A percentile compares a stretch with the other conserved stretches of the same genome.
These are phyloP conservation scores for Takifugu rubripes DNA, from an alignment of 2,797 vertebrate genomes.

Conservation along the genomic window DNA sequence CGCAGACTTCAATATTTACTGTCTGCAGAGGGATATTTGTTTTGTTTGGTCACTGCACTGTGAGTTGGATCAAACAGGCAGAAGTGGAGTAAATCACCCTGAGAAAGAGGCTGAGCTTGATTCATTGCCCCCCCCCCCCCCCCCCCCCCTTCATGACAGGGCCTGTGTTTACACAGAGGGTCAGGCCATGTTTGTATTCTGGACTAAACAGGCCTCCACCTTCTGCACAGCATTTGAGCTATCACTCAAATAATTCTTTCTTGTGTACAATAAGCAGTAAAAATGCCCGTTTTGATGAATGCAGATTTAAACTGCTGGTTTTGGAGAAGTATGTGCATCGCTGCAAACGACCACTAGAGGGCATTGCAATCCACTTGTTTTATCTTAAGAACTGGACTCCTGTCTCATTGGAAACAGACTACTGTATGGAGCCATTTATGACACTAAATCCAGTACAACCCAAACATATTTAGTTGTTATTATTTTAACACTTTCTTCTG, in stretches of 20 bases:
- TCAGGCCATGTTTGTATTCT: slow-evolving; percentile 12
- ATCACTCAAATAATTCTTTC: neutral
- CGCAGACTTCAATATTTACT: slow-evolving; percentile 40
- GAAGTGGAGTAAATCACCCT: slow-evolving; percentile 16
- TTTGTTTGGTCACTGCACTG: slow-evolving; percentile 32
- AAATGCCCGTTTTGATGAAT: neutral
- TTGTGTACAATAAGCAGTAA: neutral
- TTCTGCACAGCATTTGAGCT: neutral
- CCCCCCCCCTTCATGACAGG: neutral
- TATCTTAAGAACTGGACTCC: no score
- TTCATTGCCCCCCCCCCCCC: neutral
- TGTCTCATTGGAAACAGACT: no score
- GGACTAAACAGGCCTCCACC: slow-evolving; percentile 1
- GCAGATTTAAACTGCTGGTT: neutral
- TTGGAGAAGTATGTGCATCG: slow-evolving; percentile 15
- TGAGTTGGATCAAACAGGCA: slow-evolving; percentile 10
- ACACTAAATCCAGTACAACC: no score
- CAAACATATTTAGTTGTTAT: no score
- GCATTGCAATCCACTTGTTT: slow-evolving; percentile 18
- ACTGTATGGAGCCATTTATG: no score
- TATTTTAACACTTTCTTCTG: no score
- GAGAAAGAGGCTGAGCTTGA: slow-evolving; percentile 25
- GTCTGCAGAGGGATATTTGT: slow-evolving; percentile 43
- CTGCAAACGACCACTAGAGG: slow-evolving; percentile 41
- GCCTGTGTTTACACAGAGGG: slow-evolving; percentile 11